These are phyloP conservation scores for Prostheceraeus crozeri DNA, from an alignment of 2,888 invertebrate species.

Conservation along the genomic window DNA sequence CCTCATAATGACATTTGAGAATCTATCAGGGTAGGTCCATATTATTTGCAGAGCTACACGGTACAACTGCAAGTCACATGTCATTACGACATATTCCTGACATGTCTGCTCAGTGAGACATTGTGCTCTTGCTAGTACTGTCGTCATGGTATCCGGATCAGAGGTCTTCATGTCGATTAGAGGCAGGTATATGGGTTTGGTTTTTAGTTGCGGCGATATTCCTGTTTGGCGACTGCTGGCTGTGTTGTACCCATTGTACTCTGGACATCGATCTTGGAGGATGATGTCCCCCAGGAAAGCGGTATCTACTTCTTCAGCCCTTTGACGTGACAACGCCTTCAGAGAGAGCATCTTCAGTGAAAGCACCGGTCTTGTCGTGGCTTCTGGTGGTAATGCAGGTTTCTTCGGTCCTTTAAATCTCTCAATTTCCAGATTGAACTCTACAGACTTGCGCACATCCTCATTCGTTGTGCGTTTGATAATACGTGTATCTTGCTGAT, in stretches of 20 bases:
- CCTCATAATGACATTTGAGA: slow-evolving; percentile 30
- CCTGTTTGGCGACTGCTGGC: slow-evolving; percentile 36
- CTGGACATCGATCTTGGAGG: slow-evolving; percentile 11
- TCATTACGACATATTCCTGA: slow-evolving; percentile 39
- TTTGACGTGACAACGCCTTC: slow-evolving; percentile 18
- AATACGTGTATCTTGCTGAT: not conserved
- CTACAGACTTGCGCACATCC: slow-evolving; percentile 20
- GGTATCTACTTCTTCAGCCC: slow-evolving; percentile 21
- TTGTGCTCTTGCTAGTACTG: slow-evolving; percentile 35
- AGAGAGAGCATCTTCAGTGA: slow-evolving; percentile 21
- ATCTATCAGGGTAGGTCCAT: slow-evolving; percentile 41
- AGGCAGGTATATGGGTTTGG: slow-evolving; percentile 38
- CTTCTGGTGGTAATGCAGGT: slow-evolving; percentile 33
- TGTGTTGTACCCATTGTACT: slow-evolving; percentile 41
- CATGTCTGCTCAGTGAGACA: not conserved
- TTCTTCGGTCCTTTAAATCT: slow-evolving; percentile 35
- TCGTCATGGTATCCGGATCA: slow-evolving; percentile 40
- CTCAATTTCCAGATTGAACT: slow-evolving; percentile 28
- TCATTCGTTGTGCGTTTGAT: slow-evolving; percentile 1
- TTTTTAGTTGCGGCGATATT: slow-evolving; percentile 31
- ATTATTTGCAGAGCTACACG: slow-evolving; percentile 39
- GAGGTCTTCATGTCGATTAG: slow-evolving; percentile 40
- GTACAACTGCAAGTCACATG: slow-evolving; percentile 42
- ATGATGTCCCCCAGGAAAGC: slow-evolving; percentile 36
- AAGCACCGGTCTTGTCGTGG: not conserved